phyloP scores from a whole-genome alignment of 2,888 invertebrate species.

The Eumerus sabulonum region DNA sequence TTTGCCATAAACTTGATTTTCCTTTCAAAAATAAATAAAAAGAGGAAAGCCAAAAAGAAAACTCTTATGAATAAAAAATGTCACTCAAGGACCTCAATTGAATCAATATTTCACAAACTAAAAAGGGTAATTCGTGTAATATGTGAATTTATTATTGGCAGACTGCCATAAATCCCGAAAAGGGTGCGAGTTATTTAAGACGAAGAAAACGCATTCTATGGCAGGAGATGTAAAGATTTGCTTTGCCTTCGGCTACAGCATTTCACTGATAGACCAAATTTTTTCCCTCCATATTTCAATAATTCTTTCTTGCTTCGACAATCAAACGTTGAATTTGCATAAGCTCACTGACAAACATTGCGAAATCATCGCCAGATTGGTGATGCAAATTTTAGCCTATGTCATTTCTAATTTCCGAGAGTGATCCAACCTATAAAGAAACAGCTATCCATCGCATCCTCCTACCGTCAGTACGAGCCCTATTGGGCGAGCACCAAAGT shows the following conservation, averaged over 20 bases:
- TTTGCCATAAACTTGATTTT: constrained; percentile 17
- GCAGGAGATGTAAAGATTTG: too few relatives aligned
- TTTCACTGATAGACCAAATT: too few relatives aligned
- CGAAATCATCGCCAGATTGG: constrained; percentile 58
- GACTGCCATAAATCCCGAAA: constrained; percentile 63
- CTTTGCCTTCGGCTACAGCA: too few relatives aligned
- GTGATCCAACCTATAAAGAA: constrained; percentile 63
- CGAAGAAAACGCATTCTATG: constrained; percentile 9
- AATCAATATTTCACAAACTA: constrained; percentile 61
- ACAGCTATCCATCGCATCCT: constrained; percentile 32
- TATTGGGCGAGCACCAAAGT: constrained; percentile 42
- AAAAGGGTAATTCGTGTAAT: constrained; percentile 68
- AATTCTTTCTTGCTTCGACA: too few relatives aligned
- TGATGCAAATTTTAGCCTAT: constrained; percentile 26
- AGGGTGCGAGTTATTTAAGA: constrained; percentile 11
- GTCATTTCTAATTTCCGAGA: constrained; percentile 64
- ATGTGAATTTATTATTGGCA: constrained; percentile 69
- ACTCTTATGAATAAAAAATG: constrained; percentile 66
- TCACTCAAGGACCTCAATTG: constrained; percentile 61
- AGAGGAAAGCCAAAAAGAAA: constrained; percentile 20
- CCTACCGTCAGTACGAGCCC: background rate
- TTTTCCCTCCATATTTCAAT: too few relatives aligned
- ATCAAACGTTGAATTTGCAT: constrained; percentile 42
- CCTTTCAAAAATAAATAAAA: constrained; percentile 54
- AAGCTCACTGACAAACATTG: constrained; percentile 57